A percentile compares a stretch with the other conserved stretches of the same genome.
Evolutionary conservation across 2,113 vertebrate genomes (phyloP).

Genomic region (Chaetorhynchus papuensis): DNA sequence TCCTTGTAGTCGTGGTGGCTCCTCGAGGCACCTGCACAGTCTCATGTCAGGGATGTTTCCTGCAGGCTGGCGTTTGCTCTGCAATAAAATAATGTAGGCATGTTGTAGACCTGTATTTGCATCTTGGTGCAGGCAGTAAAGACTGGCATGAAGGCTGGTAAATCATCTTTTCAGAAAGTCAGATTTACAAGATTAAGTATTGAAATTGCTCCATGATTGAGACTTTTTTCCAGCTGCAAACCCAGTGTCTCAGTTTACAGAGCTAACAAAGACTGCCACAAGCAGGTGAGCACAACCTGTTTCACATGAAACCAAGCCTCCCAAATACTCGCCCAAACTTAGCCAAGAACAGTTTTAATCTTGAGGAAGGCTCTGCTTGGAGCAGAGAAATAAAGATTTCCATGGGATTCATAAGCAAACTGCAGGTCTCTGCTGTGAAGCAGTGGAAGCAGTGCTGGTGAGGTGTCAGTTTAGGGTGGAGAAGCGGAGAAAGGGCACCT

Average conservation of each 20-base stretch:
- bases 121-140: background rate
- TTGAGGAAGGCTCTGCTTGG: background rate
- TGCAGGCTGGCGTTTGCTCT: background rate
- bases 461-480: background rate
- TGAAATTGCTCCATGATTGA: background rate
- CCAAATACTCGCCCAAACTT: background rate
- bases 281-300: background rate
- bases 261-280: background rate
- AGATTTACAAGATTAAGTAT: background rate
- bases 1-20: accelerated
- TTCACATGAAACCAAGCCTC: background rate
- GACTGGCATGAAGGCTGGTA: background rate
- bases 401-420: background rate
- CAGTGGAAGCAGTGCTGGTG: background rate
- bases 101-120: background rate
- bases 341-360: background rate
- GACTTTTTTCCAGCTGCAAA: background rate
- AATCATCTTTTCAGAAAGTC: background rate
- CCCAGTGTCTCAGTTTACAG: background rate
- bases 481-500: background rate
- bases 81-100: background rate
- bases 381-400: background rate
- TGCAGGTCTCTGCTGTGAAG: background rate
- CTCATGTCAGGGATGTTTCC: background rate
- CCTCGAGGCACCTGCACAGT: accelerated